Base-by-base conservation (phyloP, 2,797 vertebrate genomes). In the Numenius phaeopus region DNA sequence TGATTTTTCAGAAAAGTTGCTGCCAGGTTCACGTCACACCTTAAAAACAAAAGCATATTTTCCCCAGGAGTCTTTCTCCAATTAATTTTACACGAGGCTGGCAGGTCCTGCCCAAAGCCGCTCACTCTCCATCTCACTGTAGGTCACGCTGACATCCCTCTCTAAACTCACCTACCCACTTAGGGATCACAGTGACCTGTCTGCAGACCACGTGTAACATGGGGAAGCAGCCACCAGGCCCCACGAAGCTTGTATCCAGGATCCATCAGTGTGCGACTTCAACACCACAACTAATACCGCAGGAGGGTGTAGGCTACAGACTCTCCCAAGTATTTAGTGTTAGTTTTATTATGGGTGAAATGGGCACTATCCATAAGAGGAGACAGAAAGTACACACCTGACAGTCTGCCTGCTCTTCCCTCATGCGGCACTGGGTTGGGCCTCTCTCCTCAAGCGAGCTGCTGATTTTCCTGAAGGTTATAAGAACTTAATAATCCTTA, bases 211-310 rank as follows among this genome's bases (percentile, higher is more conserved):
- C 7, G 0, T 0, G 8, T 23, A 20, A 47, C 37, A 15, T 1
- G 2, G 10, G 29, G 44, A 65, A 21, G 44, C 49, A 54, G 58
- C 37, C 26, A 24, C 4, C 32, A 62, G 47, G 12, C 8, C 52
- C 39, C 2, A 0, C 0, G 2, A 37, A 39, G 39, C 10, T 14
- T 1, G 0, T 3, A 44, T 30, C n/a, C 16, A 8, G 26, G 16
- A 70, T 8, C 61, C 58, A 34, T 2, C 34, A 14, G 7, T 6
- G 8, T 6, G 10, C 14, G 13, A n/a, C 69, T 77, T 10, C 40
- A 76, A 34, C 59, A 39, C 78, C 77, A 50, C 52, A 17, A 27
- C 61, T 47, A 20, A 65, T 16, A 61, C 47, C 52, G 29, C 40
- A 29, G 37, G 27, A 86, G 30, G 5, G 12, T 58, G 42, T 1